A percentile compares a stretch with the other conserved stretches of the same genome.
These are phyloP conservation scores for Chelon labrosus DNA, from an alignment of 2,797 vertebrate genomes.

Conservation along the genomic window DNA sequence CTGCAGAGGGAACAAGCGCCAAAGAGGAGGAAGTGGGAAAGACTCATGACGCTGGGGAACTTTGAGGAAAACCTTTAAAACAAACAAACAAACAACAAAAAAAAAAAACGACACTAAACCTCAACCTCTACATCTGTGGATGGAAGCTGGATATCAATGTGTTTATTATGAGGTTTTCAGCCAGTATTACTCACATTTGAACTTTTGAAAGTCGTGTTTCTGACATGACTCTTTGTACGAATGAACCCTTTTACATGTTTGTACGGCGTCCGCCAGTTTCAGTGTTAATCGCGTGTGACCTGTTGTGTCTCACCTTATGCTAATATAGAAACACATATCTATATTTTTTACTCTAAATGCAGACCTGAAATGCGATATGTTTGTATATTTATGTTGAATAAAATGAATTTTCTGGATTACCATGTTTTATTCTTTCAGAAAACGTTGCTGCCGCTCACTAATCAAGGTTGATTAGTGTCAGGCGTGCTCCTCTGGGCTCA, in stretches of 20 bases:
- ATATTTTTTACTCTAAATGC: not conserved
- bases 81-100: not conserved
- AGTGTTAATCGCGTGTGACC: slow-evolving; percentile 10
- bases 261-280: not conserved
- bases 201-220: too few relatives aligned
- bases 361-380: slow-evolving; percentile 55
- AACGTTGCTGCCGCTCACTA: not conserved
- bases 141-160: not conserved
- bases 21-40: slow-evolving; percentile 30
- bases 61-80: slow-evolving; percentile 56
- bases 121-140: not conserved
- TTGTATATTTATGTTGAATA: slow-evolving; percentile 67
- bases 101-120: slow-evolving; percentile 35
- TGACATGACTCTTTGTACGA: slow-evolving; percentile 1
- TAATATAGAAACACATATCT: slow-evolving; percentile 18
- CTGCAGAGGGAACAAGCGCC: slow-evolving; percentile 26
- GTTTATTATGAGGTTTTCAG: too few relatives aligned
- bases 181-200: too few relatives aligned
- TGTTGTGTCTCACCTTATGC: slow-evolving; percentile 20
- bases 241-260: slow-evolving; percentile 14
- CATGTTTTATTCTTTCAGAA: too few relatives aligned
- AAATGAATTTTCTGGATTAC: slow-evolving; percentile 30
- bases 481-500: slow-evolving; percentile 31
- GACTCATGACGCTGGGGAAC: slow-evolving; percentile 77
- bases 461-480: slow-evolving; percentile 46